phyloP scores from a whole-genome alignment of 1,140 invertebrate species.

The Papilio polytes region DNA sequence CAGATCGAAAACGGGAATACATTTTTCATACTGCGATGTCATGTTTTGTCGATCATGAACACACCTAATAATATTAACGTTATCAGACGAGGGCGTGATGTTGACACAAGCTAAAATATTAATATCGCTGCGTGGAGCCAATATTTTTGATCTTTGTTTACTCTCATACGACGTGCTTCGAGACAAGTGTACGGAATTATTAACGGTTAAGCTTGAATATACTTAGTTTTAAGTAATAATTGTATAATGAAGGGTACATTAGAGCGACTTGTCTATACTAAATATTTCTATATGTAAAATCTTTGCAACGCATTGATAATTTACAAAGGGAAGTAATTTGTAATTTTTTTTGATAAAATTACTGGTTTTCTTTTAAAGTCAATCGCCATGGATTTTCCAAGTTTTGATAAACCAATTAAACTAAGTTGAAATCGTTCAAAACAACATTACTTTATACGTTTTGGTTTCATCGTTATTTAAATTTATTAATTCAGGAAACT shows the following conservation, averaged over 20 bases:
- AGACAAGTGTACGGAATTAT: slow-evolving; percentile 1
- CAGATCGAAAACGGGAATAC: background rate
- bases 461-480: slow-evolving; percentile 16
- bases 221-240: no score
- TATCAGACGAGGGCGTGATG: slow-evolving; percentile 9
- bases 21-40: background rate
- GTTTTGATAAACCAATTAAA: no score
- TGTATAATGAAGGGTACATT: no score
- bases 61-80: slow-evolving; percentile 1
- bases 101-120: slow-evolving; percentile 22
- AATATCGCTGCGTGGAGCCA: background rate
- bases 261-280: no score
- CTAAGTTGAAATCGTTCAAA: background rate
- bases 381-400: no score
- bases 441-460: background rate
- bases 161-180: background rate
- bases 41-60: background rate
- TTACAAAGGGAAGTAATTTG: no score
- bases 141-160: slow-evolving; percentile 6
- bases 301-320: no score
- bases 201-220: background rate
- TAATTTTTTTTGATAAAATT: no score
- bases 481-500: slow-evolving; percentile 5
- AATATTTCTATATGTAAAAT: no score
- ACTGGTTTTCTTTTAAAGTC: no score